phyloP scores from a whole-genome alignment of 2,888 invertebrate species.

The Glyphotaelius pellucidus region DNA sequence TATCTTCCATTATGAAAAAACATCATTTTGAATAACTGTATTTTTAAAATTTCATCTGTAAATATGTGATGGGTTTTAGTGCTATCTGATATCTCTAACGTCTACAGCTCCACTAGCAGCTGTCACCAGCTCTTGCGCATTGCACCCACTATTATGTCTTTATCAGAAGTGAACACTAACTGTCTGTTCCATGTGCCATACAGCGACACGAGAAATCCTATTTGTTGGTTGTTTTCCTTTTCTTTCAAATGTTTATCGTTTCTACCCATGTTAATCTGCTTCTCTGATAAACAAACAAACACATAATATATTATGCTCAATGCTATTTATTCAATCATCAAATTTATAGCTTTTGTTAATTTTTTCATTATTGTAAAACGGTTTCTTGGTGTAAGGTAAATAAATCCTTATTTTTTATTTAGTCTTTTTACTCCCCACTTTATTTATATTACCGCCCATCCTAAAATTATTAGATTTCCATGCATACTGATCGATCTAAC shows the following conservation, averaged over 20 bases:
- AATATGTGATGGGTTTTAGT: constrained; percentile 45
- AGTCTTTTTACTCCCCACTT: background rate
- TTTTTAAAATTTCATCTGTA: constrained; percentile 45
- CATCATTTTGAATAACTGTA: background rate
- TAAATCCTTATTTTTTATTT: constrained; percentile 65
- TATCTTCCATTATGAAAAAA: constrained; percentile 62
- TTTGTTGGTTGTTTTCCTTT: constrained; percentile 40
- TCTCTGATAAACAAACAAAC: constrained; percentile 43
- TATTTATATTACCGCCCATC: background rate
- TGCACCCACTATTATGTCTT: constrained; percentile 18
- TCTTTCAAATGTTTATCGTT: constrained; percentile 15
- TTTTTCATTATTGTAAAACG: constrained; percentile 60
- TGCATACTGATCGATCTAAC: too few species aligned
- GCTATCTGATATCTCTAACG: background rate
- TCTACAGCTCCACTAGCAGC: background rate
- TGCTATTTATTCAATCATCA: constrained; percentile 52
- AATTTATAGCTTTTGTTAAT: constrained; percentile 55
- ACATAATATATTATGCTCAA: constrained; percentile 50
- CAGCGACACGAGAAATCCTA: constrained; percentile 48
- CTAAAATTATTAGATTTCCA: background rate
- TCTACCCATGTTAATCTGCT: constrained; percentile 45
- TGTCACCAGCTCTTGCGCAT: background rate
- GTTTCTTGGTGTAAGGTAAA: constrained; percentile 66
- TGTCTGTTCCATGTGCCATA: constrained; percentile 54
- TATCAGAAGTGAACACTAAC: constrained; percentile 25